Conservation (phyloP, 2,797 vertebrate genomes). For the Dicrostonyx torquatus region DNA sequence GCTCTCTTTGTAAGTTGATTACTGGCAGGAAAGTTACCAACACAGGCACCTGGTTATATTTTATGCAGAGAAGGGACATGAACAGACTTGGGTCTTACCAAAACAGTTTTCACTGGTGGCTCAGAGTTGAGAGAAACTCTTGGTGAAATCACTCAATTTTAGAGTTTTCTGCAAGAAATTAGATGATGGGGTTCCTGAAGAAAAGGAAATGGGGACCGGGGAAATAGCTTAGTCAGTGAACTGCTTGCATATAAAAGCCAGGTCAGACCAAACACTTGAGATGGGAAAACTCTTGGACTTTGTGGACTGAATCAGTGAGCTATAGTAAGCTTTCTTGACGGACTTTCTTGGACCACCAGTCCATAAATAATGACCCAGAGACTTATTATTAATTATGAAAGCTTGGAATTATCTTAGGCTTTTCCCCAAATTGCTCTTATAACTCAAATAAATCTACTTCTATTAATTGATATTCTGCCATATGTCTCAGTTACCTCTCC, state of each 20-base stretch:
- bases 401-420: neutral
- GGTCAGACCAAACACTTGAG: neutral
- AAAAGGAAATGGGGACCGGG: neutral
- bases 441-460: neutral
- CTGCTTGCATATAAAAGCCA: neutral
- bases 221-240: neutral
- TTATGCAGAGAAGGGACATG: neutral
- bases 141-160: neutral
- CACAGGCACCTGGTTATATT: neutral
- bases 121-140: neutral
- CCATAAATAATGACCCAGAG: neutral
- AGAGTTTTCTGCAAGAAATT: neutral
- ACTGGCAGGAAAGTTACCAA: neutral
- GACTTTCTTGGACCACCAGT: neutral
- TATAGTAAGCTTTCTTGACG: neutral
- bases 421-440: neutral
- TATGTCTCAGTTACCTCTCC: neutral
- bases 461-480: neutral
- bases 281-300: neutral
- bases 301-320: neutral
- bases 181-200: neutral
- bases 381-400: neutral
- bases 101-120: neutral
- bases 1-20: neutral
- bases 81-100: slow-evolving; percentile 34